Base-by-base conservation (phyloP, 2,797 vertebrate genomes). In the Aythya fuligula region DNA sequence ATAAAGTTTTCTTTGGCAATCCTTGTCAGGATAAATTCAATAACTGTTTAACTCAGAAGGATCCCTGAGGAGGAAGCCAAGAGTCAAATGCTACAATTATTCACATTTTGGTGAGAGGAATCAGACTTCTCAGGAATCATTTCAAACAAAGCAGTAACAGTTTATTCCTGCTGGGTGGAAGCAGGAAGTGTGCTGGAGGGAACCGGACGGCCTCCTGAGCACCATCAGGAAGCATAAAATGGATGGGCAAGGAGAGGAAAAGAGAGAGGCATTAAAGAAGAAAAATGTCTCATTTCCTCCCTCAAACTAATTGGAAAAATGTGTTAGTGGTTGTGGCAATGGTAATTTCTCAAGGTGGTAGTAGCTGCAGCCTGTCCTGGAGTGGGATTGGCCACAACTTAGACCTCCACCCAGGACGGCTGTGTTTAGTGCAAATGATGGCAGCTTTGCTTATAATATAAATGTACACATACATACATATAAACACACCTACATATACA, bases 1-100 rank as follows among this genome's bases (percentile, higher is more conserved):
- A 94, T 88, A 93, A 95, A 96, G 94, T 95, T 96, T 97, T 96
- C 90, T 94, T 97, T 97, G 96, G 95, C 95, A 96, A 67, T 85
- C 58, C 64, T 75, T 82, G 56, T 92, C 76, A 94, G 91, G 74
- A 92, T 95, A 95, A 95, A 96, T 96, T 89, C 89, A 95, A 94
- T 94, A 96, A 94, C 89, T 96, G 9, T 73, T 96, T 95, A 94
- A 94, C 91, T 94, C 69, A 62, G 69, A 89, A 91, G 62, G 58
- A 94, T 94, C 96, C 94, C 96, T 17, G 76, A 91, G 93, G 95
- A 96, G 90, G 94, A 96, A 96, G 75, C 93, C 3, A 17, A 87
- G 61, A 96, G 90, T 96, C 94, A 94, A 94, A 96, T 82, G 70
- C 66, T 95, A 93, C 95, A 96, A 86, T 97, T 96, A 96, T 93